Evolutionary conservation across 2,888 invertebrate species (phyloP).

Genomic region (Morinoia aosen): DNA sequence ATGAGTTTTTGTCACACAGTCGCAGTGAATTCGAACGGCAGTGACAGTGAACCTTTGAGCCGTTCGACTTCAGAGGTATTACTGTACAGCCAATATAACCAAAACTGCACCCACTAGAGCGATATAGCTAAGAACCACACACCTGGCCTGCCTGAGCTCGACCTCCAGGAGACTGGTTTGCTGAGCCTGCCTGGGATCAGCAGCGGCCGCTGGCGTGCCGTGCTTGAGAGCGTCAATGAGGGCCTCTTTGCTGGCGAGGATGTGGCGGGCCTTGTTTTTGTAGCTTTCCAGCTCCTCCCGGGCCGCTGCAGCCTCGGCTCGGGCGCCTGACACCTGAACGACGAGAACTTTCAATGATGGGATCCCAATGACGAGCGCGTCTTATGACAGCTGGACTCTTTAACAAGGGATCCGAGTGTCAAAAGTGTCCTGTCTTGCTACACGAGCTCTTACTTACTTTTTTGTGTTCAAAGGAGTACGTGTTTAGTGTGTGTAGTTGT

Average conservation of each 20-base stretch:
- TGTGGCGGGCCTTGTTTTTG: slow-evolving; percentile 83
- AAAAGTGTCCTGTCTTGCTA: too few species aligned
- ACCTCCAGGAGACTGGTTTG: slow-evolving; percentile 71
- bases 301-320: slow-evolving; percentile 69
- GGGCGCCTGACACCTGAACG: slow-evolving; percentile 69
- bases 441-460: too few species aligned
- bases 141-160: slow-evolving; percentile 77
- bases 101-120: too few species aligned
- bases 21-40: too few species aligned
- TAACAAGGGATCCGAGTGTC: too few species aligned
- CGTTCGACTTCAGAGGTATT: too few species aligned
- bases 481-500: too few species aligned
- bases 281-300: slow-evolving; percentile 80
- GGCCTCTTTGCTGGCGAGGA: slow-evolving; percentile 83
- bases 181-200: slow-evolving; percentile 58
- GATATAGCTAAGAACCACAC: background rate
- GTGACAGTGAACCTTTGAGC: slow-evolving; percentile 71
- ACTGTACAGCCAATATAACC: too few species aligned
- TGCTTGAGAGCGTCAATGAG: slow-evolving; percentile 78
- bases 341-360: background rate
- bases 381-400: too few species aligned
- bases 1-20: too few species aligned
- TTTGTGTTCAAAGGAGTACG: too few species aligned
- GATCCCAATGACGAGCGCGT: too few species aligned
- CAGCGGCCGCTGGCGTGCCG: slow-evolving; percentile 64